These are phyloP conservation scores for Carcina quercana DNA, from an alignment of 2,888 invertebrate genomes.

Conservation along the genomic window DNA sequence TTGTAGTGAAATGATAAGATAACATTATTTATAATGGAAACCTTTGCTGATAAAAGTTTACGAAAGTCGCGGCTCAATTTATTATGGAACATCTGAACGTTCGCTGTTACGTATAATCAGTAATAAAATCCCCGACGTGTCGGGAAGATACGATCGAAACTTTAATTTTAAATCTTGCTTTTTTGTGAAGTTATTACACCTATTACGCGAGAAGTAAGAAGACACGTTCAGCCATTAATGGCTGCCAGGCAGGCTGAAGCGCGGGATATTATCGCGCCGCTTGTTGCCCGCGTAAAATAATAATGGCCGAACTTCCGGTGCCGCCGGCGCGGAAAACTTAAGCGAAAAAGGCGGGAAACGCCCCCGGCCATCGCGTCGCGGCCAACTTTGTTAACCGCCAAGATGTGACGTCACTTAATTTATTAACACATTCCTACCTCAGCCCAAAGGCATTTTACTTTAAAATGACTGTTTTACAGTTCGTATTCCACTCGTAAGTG, in stretches of 20 bases:
- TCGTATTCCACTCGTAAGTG: too few species aligned
- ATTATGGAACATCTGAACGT: too few species aligned
- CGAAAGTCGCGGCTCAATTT: too few species aligned
- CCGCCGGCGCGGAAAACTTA: conserved; percentile 71
- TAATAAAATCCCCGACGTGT: conserved; percentile 9
- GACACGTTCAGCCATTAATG: conserved; percentile 69
- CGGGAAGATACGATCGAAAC: conserved; percentile 20
- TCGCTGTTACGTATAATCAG: too few species aligned
- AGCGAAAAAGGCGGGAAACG: conserved; percentile 70
- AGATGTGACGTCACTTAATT: conserved; percentile 72
- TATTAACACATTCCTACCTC: conserved; percentile 67
- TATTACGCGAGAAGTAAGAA: conserved; percentile 68
- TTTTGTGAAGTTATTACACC: conserved; percentile 70
- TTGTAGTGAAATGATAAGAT: too few species aligned
- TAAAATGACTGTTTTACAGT: too few species aligned
- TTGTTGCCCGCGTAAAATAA: conserved; percentile 76
- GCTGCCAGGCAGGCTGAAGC: conserved; percentile 51
- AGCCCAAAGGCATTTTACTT: conserved; percentile 42
- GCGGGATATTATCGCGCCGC: conserved; percentile 74
- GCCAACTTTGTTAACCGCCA: conserved; percentile 60
- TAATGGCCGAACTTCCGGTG: conserved; percentile 76
- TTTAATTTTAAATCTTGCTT: conserved; percentile 52
- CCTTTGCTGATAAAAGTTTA: too few species aligned
- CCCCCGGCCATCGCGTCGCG: conserved; percentile 54
- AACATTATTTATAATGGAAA: too few species aligned